A percentile compares a stretch with the other conserved stretches of the same genome.
Evolutionary conservation across 2,113 vertebrate genomes (phyloP).

Genomic region (Sceloporus tristichus): DNA sequence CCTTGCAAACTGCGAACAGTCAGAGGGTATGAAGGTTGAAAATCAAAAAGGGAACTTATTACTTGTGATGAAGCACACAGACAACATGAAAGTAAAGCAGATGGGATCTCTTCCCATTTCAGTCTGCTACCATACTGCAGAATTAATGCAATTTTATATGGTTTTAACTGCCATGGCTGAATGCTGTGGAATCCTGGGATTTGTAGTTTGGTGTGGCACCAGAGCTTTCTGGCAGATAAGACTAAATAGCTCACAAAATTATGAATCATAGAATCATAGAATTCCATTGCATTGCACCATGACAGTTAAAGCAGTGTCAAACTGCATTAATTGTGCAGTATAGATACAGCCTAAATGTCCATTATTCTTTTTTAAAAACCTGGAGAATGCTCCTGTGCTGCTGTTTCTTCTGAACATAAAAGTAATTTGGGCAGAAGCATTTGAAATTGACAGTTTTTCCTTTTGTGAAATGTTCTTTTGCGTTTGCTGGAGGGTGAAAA

Average conservation of each 20-base stretch:
- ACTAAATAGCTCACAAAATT: too few relatives aligned
- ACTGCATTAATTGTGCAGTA: too few relatives aligned
- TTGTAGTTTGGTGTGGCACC: too few relatives aligned
- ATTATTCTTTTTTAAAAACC: not conserved
- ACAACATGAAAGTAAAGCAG: constrained; percentile 30
- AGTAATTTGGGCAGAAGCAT: constrained; percentile 32
- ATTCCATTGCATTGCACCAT: too few relatives aligned
- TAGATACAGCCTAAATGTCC: not conserved
- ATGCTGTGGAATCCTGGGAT: too few relatives aligned
- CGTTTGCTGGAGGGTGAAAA: constrained; percentile 49
- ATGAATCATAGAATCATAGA: too few relatives aligned
- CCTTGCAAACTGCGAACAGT: too few relatives aligned
- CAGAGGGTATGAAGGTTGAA: constrained; percentile 15
- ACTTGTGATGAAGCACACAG: constrained; percentile 38
- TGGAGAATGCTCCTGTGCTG: constrained; percentile 22
- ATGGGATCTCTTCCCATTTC: not conserved
- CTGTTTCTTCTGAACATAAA: constrained; percentile 44
- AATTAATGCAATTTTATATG: too few relatives aligned
- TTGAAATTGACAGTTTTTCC: constrained; percentile 23
- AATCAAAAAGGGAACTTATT: constrained; percentile 41
- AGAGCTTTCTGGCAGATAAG: too few relatives aligned
- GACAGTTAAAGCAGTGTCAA: too few relatives aligned
- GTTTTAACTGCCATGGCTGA: too few relatives aligned
- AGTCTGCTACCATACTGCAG: not conserved
- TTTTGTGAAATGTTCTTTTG: constrained; percentile 46